Conservation (phyloP, 2,797 vertebrate genomes). For the Natrix natrix region DNA sequence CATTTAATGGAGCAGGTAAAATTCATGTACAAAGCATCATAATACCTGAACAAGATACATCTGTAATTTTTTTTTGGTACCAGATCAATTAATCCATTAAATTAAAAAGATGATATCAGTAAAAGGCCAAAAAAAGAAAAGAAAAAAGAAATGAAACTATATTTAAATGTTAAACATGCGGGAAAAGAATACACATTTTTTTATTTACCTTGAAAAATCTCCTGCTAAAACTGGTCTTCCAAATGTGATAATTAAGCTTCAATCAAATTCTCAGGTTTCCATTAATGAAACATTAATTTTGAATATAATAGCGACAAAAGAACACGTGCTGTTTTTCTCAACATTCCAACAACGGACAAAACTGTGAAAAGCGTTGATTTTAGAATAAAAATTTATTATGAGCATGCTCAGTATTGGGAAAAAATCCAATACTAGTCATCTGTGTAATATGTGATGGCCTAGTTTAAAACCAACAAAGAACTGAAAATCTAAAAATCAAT, state of each 20-base stretch:
- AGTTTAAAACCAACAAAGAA: slow-evolving; percentile 72
- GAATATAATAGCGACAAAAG: slow-evolving; percentile 53
- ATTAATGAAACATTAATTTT: slow-evolving; percentile 45
- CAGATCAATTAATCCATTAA: not conserved
- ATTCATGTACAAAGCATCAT: not conserved
- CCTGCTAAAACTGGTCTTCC: slow-evolving; percentile 25
- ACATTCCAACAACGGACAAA: slow-evolving; percentile 49
- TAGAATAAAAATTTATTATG: slow-evolving; percentile 64
- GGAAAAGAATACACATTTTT: slow-evolving; percentile 30
- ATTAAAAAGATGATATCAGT: slow-evolving; percentile 12
- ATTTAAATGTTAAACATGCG: slow-evolving; percentile 45
- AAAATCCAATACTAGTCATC: slow-evolving; percentile 67
- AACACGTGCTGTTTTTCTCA: slow-evolving; percentile 49
- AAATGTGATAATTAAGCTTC: slow-evolving; percentile 50
- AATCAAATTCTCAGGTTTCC: slow-evolving; percentile 43
- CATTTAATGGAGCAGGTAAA: not conserved
- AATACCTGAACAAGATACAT: slow-evolving; percentile 18
- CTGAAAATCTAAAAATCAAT: slow-evolving; percentile 64
- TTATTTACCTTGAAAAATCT: slow-evolving; percentile 61
- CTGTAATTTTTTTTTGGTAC: not conserved
- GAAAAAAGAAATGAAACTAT: slow-evolving; percentile 19
- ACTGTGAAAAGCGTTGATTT: slow-evolving; percentile 51
- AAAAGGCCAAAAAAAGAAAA: slow-evolving; percentile 27
- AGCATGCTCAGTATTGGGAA: slow-evolving; percentile 78
- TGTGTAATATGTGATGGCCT: slow-evolving; percentile 74